phyloP scores from a whole-genome alignment of 1,140 invertebrate species.

The Aphelenchoides besseyi region DNA sequence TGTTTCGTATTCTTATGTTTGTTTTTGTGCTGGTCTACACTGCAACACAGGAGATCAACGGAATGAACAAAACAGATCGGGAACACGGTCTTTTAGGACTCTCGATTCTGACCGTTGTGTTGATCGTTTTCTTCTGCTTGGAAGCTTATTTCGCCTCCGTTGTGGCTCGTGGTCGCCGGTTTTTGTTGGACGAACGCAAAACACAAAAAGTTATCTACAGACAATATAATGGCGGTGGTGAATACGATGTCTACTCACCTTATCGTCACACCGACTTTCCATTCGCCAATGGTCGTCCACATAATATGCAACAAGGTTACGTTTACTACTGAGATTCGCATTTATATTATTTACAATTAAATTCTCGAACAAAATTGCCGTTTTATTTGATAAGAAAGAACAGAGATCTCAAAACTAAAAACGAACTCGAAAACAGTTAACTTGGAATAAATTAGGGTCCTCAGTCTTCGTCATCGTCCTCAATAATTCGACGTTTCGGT shows the following conservation, averaged over 20 bases:
- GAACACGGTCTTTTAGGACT: background rate
- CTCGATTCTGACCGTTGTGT: background rate
- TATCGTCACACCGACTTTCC: background rate
- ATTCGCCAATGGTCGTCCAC: background rate
- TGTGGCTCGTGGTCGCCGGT: background rate
- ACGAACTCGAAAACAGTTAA: background rate
- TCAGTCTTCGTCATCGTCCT: background rate
- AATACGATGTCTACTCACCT: background rate
- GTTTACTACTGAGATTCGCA: background rate
- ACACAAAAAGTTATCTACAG: background rate
- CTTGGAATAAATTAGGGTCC: too few relatives aligned
- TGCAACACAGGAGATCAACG: background rate
- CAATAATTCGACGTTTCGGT: background rate
- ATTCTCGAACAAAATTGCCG: background rate
- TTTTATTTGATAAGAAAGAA: too few relatives aligned
- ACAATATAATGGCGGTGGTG: background rate
- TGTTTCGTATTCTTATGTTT: background rate
- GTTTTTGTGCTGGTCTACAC: conserved; percentile 4
- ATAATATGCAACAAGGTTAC: background rate
- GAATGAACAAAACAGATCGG: background rate
- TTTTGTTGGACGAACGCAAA: background rate
- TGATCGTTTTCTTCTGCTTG: conserved; percentile 1
- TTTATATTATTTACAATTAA: background rate
- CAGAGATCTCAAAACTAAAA: background rate
- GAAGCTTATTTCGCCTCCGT: background rate